Evolutionary conservation across 2,888 invertebrate genomes (phyloP).

Genomic region (Unio delphinus): DNA sequence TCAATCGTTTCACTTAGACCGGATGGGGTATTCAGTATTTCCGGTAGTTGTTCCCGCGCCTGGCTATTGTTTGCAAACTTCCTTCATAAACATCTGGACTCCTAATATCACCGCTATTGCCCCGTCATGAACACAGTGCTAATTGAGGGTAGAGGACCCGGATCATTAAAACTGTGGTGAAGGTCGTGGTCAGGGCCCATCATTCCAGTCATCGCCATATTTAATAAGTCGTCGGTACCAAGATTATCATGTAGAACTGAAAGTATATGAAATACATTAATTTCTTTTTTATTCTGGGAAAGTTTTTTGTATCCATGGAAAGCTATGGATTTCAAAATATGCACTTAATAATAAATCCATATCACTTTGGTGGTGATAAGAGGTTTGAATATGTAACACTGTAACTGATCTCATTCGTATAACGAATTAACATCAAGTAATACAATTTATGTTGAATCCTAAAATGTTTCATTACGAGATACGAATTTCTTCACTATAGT

Average conservation of each 20-base stretch:
- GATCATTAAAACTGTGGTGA: constrained; percentile 49
- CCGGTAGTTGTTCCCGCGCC: no score
- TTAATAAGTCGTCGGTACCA: constrained; percentile 56
- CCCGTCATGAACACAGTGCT: constrained; percentile 58
- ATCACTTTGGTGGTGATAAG: neutral
- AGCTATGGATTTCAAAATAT: neutral
- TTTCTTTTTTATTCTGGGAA: neutral
- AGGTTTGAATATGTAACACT: neutral
- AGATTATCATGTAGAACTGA: constrained; percentile 40
- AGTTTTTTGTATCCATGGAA: neutral
- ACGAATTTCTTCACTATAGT: no score
- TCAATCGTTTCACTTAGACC: no score
- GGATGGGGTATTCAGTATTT: no score
- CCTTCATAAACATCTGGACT: no score
- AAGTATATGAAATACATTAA: constrained; percentile 12
- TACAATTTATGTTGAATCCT: no score
- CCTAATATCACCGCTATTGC: no score
- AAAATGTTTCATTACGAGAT: no score
- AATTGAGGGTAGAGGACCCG: constrained; percentile 57
- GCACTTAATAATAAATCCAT: neutral
- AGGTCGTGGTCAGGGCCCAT: constrained; percentile 55
- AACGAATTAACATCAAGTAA: no score
- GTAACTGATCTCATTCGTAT: no score
- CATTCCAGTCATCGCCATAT: constrained; percentile 59
- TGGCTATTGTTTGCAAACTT: no score